Evolutionary conservation across 2,888 invertebrate species (phyloP).

Genomic region (Catonia carolina): DNA sequence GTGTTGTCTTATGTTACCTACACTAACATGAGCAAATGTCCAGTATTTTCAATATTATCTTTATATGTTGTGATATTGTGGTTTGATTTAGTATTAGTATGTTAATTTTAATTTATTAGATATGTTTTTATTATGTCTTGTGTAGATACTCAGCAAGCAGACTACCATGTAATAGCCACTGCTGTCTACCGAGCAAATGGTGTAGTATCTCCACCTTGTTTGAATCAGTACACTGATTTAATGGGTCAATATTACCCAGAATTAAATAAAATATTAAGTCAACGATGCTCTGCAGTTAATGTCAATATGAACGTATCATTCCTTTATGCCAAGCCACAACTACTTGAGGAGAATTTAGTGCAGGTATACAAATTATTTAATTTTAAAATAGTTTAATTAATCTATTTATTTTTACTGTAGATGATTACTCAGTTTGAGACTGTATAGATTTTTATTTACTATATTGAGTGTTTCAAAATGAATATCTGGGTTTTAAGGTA

Average conservation of each 20-base stretch:
- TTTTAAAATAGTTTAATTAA: too few relatives aligned
- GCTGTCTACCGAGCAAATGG: constrained; percentile 85
- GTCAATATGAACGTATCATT: constrained; percentile 92
- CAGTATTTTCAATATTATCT: too few relatives aligned
- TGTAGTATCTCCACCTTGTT: constrained; percentile 75
- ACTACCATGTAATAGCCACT: constrained; percentile 81
- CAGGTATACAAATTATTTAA: constrained; percentile 43
- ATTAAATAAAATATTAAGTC: constrained; percentile 75
- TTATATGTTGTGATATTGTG: too few relatives aligned
- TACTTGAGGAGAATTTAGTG: constrained; percentile 80
- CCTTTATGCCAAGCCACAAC: constrained; percentile 68
- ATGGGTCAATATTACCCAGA: constrained; percentile 71
- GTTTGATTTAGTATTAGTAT: too few relatives aligned
- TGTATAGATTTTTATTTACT: background rate
- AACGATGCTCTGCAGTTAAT: constrained; percentile 89
- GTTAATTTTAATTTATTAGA: too few relatives aligned
- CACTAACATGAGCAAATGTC: too few relatives aligned
- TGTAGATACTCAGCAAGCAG: constrained; percentile 85
- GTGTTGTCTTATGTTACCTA: too few relatives aligned
- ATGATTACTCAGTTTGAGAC: background rate
- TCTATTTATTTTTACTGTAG: background rate
- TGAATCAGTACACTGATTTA: constrained; percentile 77
- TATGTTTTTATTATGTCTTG: too few relatives aligned
- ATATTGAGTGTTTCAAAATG: too few relatives aligned
- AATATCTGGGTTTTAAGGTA: too few relatives aligned